Evolutionary conservation across 92 coral and sea anemone species (phyloP), one percentile per base, ranked within the genome.

Genomic region (Anthopleura xanthogrammica): DNA sequence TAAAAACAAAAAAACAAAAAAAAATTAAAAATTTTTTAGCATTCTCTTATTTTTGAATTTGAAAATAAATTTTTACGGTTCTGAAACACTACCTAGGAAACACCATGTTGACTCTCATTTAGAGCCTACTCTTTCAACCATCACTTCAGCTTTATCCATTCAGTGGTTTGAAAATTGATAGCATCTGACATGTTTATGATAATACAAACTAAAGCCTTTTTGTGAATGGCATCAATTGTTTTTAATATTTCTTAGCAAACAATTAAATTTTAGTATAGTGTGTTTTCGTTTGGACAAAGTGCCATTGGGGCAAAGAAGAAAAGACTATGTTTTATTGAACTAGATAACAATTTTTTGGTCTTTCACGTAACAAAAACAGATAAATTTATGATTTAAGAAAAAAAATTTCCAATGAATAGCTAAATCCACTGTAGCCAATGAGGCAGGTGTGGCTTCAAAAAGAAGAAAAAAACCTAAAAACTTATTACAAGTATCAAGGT

Each of bases 401-500:
- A 29, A 29, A 29, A 29, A 29, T 29, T 29, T 29, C 36, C 36
- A 29, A 54, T 54, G 58, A 54, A 54, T 11, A 6, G 58, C 13
- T 54, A 8, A 13, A 54, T 4, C 14, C 16, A 54, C 17, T 6
- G 14, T 54, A 29, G 36, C 36, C 36, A 29, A 29, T 29, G 36
- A 29, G 36, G 36, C 36, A 29, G 74, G 74, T 68, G 74, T 68
- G 74, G 16, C 74, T 23, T 8, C 14, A 36, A 14, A 29, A 23
- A 68, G 74, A 68, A 20, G 22, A 20, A 64, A 22, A n/a, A 64
- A 29, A 68, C 12, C 46, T 11, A 13, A 24, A 36, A 29, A 68
- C 29, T 23, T 68, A 68, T 68, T 68, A 29, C 42, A 68, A 68
- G 74, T 68, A 68, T 68, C 74, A 68, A 68, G 74, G 74, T 46